Evolutionary conservation across 2,113 vertebrate species (phyloP).

Genomic region (Crocuta crocuta): DNA sequence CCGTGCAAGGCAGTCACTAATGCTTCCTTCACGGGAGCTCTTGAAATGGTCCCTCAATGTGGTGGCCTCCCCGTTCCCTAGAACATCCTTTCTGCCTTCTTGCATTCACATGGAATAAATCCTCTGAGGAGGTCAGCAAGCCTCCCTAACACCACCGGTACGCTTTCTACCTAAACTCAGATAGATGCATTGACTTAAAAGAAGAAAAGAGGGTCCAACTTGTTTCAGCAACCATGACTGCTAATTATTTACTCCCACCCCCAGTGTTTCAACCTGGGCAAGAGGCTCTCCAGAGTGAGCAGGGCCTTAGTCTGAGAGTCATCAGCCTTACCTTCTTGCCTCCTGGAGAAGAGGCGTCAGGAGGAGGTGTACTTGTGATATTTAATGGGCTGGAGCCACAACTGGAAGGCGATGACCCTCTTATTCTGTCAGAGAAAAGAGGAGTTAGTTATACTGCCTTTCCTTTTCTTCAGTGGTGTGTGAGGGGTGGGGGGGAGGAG

Average conservation of each 20-base stretch:
- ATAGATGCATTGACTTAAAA: not conserved
- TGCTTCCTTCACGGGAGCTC: not conserved
- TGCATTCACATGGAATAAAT: not conserved
- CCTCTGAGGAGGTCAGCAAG: not conserved
- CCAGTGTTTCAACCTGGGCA: not conserved
- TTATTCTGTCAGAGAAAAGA: constrained; percentile 89
- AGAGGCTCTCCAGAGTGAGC: not conserved
- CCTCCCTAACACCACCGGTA: not conserved
- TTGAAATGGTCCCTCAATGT: not conserved
- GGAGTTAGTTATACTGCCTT: not conserved
- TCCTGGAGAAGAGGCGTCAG: constrained; percentile 95
- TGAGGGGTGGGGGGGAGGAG: not conserved
- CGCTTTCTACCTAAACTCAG: not conserved
- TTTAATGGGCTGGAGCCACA: constrained; percentile 98
- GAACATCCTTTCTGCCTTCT: not conserved
- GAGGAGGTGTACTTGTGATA: constrained; percentile 97
- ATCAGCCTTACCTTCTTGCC: constrained; percentile 93
- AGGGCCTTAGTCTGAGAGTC: not conserved
- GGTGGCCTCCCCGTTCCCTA: not conserved
- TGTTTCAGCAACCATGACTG: not conserved
- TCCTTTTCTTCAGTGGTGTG: not conserved
- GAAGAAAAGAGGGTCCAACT: not conserved
- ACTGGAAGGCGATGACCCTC: constrained; percentile 98
- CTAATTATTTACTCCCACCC: not conserved
- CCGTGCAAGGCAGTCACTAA: not conserved